These are phyloP conservation scores for Galerucella nymphaeae DNA, from an alignment of 2,888 invertebrate species.

Conservation along the genomic window DNA sequence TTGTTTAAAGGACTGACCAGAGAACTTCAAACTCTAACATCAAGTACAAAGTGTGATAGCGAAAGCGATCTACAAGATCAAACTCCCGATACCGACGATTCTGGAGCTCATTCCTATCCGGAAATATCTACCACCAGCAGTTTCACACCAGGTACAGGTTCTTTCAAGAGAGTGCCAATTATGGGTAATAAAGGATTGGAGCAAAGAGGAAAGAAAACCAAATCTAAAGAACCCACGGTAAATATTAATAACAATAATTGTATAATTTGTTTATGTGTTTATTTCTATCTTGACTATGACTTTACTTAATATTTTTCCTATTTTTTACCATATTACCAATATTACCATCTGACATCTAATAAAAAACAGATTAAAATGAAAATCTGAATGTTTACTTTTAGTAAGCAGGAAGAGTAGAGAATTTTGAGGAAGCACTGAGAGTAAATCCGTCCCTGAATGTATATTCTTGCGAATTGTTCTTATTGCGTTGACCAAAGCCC, in stretches of 20 bases:
- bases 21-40: constrained; percentile 65
- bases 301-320: too few relatives aligned
- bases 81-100: constrained; percentile 81
- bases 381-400: too few relatives aligned
- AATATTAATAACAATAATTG: constrained; percentile 25
- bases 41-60: constrained; percentile 70
- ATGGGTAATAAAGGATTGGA: constrained; percentile 72
- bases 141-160: constrained; percentile 61
- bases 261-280: too few relatives aligned
- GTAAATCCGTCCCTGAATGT: too few relatives aligned
- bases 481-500: too few relatives aligned
- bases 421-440: too few relatives aligned
- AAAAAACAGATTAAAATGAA: too few relatives aligned
- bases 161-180: constrained; percentile 71
- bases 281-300: too few relatives aligned
- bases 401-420: too few relatives aligned
- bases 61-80: constrained; percentile 78
- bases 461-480: too few relatives aligned
- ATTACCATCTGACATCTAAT: too few relatives aligned
- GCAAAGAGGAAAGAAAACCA: constrained; percentile 73
- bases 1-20: constrained; percentile 62
- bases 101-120: constrained; percentile 68
- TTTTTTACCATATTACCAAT: too few relatives aligned
- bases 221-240: constrained; percentile 62
- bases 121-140: constrained; percentile 66